Base-by-base conservation (phyloP, 2,797 vertebrate genomes). In the Pseudochaenichthys georgianus region DNA sequence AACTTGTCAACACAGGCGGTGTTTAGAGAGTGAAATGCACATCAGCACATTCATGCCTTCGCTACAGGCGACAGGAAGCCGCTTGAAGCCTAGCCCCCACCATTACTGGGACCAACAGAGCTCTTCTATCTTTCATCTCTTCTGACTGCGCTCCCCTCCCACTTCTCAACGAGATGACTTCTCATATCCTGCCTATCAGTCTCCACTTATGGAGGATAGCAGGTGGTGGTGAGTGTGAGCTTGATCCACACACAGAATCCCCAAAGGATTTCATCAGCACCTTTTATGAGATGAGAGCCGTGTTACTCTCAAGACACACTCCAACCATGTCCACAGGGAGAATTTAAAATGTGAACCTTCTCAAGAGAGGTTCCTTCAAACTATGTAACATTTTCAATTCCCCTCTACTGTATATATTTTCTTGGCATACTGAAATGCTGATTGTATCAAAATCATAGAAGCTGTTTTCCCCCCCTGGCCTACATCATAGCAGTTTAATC, bases 51-150 rank as follows among this genome's bases (percentile, higher is more conserved):
- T 78, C 73, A 69, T 66, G 59, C 63, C 63, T 64, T 87, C 47
- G 73, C 89, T 90, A 52, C 81, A 85, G 90, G 91, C 84, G 73
- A 84, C 88, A 83, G 88, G 88, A 90, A 90, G 89, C 85, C 87
- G 84, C 87, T 88, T 80, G 84, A 85, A 51, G 78, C 71, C 72
- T 82, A 78, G 53, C 84, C 74, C 83, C 75, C 82, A 69, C 85
- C 76, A 70, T 46, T 69, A 70, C 81, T 43, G 84, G 69, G 81
- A 90, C 87, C 87, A 67, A 84, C 87, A 81, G 65, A 90, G 77
- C 78, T 82, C 80, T 85, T 78, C 71, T 66, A 87, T 90, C 93
- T 94, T 93, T 95, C 92, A 94, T 95, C 93, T 91, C 88, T 75
- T 78, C 84, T 77, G 84, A 85, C 85, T 82, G 76, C 82, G 83